Percentiles rank a stretch among this genome's conserved stretches.
These are phyloP conservation scores for Eupelmus urozonus DNA, from an alignment of 2,888 invertebrate species.

Conservation along the genomic window DNA sequence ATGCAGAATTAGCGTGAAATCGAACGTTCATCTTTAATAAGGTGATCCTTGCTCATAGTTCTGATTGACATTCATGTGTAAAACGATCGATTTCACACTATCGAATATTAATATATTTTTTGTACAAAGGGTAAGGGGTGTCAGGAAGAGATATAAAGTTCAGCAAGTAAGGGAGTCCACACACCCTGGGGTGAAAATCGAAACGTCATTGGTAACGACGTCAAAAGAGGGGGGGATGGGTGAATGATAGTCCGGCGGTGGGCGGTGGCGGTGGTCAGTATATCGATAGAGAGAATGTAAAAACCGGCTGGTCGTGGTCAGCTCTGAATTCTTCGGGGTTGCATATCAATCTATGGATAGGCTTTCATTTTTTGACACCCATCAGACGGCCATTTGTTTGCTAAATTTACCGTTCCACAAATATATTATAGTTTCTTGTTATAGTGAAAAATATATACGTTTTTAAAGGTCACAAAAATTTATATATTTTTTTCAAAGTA, in stretches of 20 bases:
- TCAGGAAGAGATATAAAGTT: constrained; percentile 61
- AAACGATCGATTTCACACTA: constrained; percentile 41
- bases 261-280: constrained; percentile 63
- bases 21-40: background rate
- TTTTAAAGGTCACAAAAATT: no score
- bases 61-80: background rate
- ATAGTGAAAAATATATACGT: background rate
- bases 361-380: constrained; percentile 51
- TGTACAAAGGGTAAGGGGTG: background rate
- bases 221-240: constrained; percentile 44
- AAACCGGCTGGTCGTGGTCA: constrained; percentile 72
- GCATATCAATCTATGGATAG: constrained; percentile 32
- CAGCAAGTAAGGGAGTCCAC: constrained; percentile 55
- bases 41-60: background rate
- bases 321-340: constrained; percentile 62
- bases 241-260: constrained; percentile 59
- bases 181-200: constrained; percentile 41
- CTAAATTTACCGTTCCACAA: background rate
- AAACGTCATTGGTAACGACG: constrained; percentile 58
- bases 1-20: constrained; percentile 4
- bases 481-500: no score
- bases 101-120: constrained; percentile 37
- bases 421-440: background rate
- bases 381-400: background rate
- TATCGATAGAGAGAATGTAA: constrained; percentile 38